Evolutionary conservation across 2,888 invertebrate genomes (phyloP), one percentile per base, ranked within the genome.

Genomic region (Drosophila pullipes): DNA sequence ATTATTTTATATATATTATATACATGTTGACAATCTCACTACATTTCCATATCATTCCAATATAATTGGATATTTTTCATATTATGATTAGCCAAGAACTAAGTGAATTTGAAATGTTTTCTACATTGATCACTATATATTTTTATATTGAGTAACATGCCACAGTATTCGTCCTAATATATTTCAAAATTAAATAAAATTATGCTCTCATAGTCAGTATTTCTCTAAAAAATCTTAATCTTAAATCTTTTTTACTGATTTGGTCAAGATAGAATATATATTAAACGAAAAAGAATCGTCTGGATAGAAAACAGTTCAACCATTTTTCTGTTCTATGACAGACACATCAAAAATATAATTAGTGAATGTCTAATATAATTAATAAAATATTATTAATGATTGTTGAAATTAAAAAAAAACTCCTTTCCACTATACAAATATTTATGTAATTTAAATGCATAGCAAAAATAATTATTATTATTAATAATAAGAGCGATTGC

Each of bases 91-190:
- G 9, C 41, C 9, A 4, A 41, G n/a, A 41, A 2, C n/a, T 41
- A 18, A 47, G 7, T 0, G 22, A 22, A 11, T 5, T 47, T 4
- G 2, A 16, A 47, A 22, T 22, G 22, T 5, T 22, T 22, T 22
- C 5, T 44, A 0, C 11, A 39, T 2, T 2, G 41, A 44, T 44
- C 11, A 2, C 4, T 22, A 4, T 3, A 22, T 0, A 22, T 22
- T 6, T 47, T 1, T 22, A 22, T 7, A 22, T 22, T 13, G 22
- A 47, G 1, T 2, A 4, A 13, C 18, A 47, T 44, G 11, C 22
- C 6, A 22, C 22, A 11, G 6, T 3, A 22, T 13, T 44, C 3
- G 3, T 3, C 0, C 1, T 0, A 22, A 7, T 7, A 1, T 22
- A 7, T 22, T 47, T 47, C 0, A 47, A 47, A 16, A 4, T 4